Evolutionary conservation across 2,113 vertebrate genomes (phyloP).

Genomic region (Drymodes brunneopygia): DNA sequence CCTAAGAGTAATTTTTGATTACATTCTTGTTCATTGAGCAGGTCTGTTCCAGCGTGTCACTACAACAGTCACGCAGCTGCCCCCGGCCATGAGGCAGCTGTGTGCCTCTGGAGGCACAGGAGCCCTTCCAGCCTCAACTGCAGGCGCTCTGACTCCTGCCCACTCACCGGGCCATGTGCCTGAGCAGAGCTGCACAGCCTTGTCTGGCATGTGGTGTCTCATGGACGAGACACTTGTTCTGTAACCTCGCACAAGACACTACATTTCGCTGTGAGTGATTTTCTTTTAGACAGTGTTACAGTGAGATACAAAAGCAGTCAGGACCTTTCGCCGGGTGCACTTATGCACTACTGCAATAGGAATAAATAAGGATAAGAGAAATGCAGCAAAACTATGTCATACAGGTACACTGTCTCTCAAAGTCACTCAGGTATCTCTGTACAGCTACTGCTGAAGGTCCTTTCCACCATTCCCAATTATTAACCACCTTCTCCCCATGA

Average conservation of each 20-base stretch:
- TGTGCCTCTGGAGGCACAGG: neutral
- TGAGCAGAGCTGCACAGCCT: neutral
- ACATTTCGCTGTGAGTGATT: neutral
- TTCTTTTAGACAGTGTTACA: neutral
- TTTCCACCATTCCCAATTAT: neutral
- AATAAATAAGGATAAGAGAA: neutral
- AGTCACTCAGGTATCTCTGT: neutral
- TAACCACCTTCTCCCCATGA: neutral
- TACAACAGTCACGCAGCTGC: neutral
- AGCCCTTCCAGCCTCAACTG: neutral
- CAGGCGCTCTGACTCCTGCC: neutral
- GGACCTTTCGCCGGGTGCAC: neutral
- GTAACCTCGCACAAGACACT: neutral
- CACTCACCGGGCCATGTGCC: rapidly evolving
- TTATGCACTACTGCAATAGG: neutral
- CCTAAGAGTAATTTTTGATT: neutral
- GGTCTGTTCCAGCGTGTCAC: neutral
- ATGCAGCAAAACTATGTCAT: neutral
- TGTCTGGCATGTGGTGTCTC: rapidly evolving
- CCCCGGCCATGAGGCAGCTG: neutral
- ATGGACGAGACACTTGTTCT: neutral
- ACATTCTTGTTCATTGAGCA: neutral
- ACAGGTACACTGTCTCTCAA: neutral
- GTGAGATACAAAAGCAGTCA: neutral
- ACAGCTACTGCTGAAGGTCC: neutral